A percentile compares a stretch with the other conserved stretches of the same genome.
Evolutionary conservation across 2,113 vertebrate genomes (phyloP).

Genomic region (Noturus placidus): DNA sequence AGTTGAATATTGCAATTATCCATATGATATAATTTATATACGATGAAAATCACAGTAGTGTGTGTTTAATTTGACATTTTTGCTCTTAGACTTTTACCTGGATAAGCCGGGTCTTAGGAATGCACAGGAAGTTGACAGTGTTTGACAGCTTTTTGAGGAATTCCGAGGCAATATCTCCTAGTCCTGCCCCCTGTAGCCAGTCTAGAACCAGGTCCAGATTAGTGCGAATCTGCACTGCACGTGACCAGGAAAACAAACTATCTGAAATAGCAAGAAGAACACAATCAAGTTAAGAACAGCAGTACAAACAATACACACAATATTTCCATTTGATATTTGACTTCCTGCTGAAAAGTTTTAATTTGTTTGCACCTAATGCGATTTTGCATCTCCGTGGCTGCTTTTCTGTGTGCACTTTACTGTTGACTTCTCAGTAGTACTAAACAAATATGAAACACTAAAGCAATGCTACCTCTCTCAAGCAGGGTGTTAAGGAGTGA

Average conservation of each 20-base stretch:
- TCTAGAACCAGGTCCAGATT: constrained; percentile 89
- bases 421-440: not conserved
- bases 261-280: constrained; percentile 56
- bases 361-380: not conserved
- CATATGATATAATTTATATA: not conserved
- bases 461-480: constrained; percentile 80
- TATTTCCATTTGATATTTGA: not conserved
- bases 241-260: constrained; percentile 87
- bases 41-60: not conserved
- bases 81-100: constrained; percentile 71
- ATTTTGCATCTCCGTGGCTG: too few relatives aligned
- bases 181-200: constrained; percentile 86
- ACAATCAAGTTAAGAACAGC: not conserved
- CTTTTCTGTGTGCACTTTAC: not conserved
- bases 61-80: not conserved
- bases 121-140: constrained; percentile 87
- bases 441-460: not conserved
- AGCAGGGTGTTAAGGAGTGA: constrained; percentile 91
- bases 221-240: constrained; percentile 88
- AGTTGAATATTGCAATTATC: not conserved
- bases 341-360: not conserved
- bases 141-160: constrained; percentile 89
- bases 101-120: constrained; percentile 86
- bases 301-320: not conserved
- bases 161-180: constrained; percentile 88